These are phyloP conservation scores for Trichoplax adhaerens DNA, from an alignment of 37 sponge, comb jelly and placozoan species.

Conservation along the genomic window DNA sequence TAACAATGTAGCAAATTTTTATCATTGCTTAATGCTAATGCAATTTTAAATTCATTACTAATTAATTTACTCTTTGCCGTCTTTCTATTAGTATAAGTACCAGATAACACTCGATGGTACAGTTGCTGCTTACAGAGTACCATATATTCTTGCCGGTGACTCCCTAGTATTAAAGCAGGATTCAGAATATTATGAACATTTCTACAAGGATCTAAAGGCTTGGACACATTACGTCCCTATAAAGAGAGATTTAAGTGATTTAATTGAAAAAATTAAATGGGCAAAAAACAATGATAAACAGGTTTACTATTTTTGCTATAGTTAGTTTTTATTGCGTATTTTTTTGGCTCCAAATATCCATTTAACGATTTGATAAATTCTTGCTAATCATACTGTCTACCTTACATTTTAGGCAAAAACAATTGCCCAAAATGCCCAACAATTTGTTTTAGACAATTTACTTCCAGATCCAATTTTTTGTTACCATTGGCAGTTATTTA, in stretches of 20 bases:
- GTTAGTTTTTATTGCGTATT: not conserved
- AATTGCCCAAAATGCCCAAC: constrained; percentile 50
- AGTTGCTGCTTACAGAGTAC: constrained; percentile 87
- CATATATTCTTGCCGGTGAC: constrained; percentile 73
- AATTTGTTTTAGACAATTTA: constrained; percentile 48
- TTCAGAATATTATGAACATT: constrained; percentile 91
- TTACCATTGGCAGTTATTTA: constrained; percentile 47
- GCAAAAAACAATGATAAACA: constrained; percentile 53
- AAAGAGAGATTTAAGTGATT: constrained; percentile 56
- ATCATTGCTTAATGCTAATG: no score
- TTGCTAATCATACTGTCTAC: not conserved
- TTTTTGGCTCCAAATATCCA: not conserved
- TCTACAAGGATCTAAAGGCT: constrained; percentile 66
- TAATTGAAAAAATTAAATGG: constrained; percentile 74
- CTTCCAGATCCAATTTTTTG: constrained; percentile 74
- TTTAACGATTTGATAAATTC: not conserved
- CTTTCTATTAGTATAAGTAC: constrained; percentile 65
- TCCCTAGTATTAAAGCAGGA: constrained; percentile 91
- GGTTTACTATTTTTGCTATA: constrained; percentile 17
- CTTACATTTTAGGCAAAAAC: constrained; percentile 20
- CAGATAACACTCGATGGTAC: constrained; percentile 93
- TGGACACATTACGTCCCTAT: constrained; percentile 94
- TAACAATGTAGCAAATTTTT: no score
- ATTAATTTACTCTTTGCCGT: not conserved
- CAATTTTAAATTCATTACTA: no score